phyloP scores from a whole-genome alignment of 2,797 vertebrate genomes.

The Lutjanus argentimaculatus region DNA sequence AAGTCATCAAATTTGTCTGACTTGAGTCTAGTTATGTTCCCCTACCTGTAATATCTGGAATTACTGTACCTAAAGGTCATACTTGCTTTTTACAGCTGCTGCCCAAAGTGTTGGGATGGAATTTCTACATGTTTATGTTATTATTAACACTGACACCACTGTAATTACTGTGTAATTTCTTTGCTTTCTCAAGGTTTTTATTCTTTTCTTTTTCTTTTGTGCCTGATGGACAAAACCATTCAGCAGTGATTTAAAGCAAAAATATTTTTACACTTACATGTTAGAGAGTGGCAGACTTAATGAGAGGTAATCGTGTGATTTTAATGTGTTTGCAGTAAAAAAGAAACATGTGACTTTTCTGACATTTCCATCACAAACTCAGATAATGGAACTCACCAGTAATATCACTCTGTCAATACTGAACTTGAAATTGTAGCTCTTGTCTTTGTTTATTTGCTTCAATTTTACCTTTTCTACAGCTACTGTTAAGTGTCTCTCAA shows the following conservation, averaged over 20 bases:
- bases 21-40: no score
- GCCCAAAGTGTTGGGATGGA: not conserved
- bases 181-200: not conserved
- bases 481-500: not conserved
- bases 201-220: not conserved
- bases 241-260: not conserved
- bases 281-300: not conserved
- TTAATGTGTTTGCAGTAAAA: not conserved
- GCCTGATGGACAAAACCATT: not conserved
- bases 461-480: slow-evolving; percentile 2
- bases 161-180: not conserved
- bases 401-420: not conserved
- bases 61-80: no score
- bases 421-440: slow-evolving; percentile 10
- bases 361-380: slow-evolving; percentile 2
- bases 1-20: no score
- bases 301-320: not conserved
- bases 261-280: not conserved
- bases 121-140: not conserved
- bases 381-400: not conserved
- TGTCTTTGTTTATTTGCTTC: not conserved
- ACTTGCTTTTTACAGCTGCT: not conserved
- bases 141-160: not conserved
- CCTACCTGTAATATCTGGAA: no score
- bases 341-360: slow-evolving; percentile 8